Percentiles rank a stretch among this genome's conserved stretches.
Evolutionary conservation across 1,140 invertebrate species (phyloP).

Genomic region (Tenebrio molitor): DNA sequence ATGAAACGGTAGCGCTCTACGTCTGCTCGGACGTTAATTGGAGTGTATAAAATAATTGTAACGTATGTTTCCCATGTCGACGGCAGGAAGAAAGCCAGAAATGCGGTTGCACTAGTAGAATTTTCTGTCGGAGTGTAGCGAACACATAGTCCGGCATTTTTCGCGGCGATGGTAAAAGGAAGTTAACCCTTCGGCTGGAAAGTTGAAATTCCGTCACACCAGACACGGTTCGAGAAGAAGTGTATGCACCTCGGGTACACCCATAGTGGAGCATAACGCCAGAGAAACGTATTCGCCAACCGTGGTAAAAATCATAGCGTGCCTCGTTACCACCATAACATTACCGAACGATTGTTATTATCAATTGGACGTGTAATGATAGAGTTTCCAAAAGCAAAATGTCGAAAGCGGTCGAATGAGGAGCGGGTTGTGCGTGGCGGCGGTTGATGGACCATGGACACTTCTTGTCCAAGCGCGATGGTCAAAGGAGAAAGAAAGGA

Average conservation of each 20-base stretch:
- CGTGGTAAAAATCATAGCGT: slow-evolving; percentile 45
- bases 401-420: slow-evolving; percentile 27
- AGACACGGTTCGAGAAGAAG: slow-evolving; percentile 19
- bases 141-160: slow-evolving; percentile 38
- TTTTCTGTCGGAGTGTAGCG: slow-evolving; percentile 38
- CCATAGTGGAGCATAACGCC: slow-evolving; percentile 14
- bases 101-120: slow-evolving; percentile 38
- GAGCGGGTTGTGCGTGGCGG: no score
- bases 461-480: no score
- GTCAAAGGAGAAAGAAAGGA: no score
- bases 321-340: slow-evolving; percentile 47
- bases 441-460: no score
- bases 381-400: slow-evolving; percentile 43
- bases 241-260: neutral
- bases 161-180: slow-evolving; percentile 41
- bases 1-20: slow-evolving; percentile 19
- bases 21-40: slow-evolving; percentile 26
- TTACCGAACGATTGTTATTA: slow-evolving; percentile 44
- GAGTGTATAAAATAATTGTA: slow-evolving; percentile 38
- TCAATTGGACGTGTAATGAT: slow-evolving; percentile 44
- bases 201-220: slow-evolving; percentile 49
- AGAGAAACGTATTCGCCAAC: slow-evolving; percentile 37
- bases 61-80: slow-evolving; percentile 38
- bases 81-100: slow-evolving; percentile 36
- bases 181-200: slow-evolving; percentile 41